Percentiles rank a stretch among this genome's conserved stretches.
Evolutionary conservation across 2,888 invertebrate species (phyloP).

Genomic region (Tridacna gigas): DNA sequence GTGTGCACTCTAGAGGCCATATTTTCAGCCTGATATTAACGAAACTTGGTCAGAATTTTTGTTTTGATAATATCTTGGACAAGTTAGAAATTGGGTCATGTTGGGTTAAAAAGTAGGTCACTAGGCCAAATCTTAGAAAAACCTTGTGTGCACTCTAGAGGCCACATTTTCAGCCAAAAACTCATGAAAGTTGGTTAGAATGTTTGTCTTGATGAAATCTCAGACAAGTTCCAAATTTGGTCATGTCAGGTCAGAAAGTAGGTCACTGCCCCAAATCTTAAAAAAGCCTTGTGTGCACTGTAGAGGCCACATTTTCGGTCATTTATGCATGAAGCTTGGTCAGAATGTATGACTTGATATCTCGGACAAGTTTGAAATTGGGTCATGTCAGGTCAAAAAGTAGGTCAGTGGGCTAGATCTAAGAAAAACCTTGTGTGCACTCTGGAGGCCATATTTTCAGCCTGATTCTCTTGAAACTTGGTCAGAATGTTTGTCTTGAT

Average conservation of each 20-base stretch:
- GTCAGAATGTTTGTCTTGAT: too few species aligned
- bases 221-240: neutral
- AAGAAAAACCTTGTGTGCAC: too few species aligned
- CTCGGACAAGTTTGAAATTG: too few species aligned
- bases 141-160: neutral
- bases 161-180: neutral
- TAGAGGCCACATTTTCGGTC: neutral
- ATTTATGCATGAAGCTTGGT: neutral
- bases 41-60: neutral
- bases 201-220: too few species aligned
- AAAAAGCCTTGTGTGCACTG: neutral
- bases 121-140: neutral
- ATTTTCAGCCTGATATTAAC: neutral
- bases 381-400: too few species aligned
- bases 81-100: neutral
- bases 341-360: neutral
- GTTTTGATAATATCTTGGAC: neutral
- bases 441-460: too few species aligned
- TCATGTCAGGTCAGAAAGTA: neutral
- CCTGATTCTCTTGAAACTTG: too few species aligned
- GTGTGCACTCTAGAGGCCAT: neutral
- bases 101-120: neutral
- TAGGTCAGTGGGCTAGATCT: too few species aligned
- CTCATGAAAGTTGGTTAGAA: too few species aligned
- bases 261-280: neutral